Conservation (phyloP, 2,888 invertebrate genomes). For the Celastrina argiolus region DNA sequence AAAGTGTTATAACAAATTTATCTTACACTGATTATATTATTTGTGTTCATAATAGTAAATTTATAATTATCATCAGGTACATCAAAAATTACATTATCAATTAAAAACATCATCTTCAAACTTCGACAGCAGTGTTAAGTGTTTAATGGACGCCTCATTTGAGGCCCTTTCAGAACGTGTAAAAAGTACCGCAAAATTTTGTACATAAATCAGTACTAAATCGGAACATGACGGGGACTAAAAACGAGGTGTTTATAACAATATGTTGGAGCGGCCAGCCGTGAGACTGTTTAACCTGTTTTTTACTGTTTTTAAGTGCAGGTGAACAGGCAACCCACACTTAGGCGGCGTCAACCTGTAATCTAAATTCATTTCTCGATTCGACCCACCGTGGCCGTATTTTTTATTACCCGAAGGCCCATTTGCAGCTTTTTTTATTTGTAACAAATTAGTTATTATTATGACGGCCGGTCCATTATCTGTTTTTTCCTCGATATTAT, state of each 20-base stretch:
- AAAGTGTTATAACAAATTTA: no score
- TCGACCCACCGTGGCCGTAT: conserved; percentile 71
- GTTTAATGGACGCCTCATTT: background rate
- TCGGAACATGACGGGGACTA: background rate
- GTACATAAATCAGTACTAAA: background rate
- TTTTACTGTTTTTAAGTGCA: conserved; percentile 63
- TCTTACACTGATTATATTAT: no score
- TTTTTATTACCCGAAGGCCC: conserved; percentile 75
- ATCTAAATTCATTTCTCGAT: conserved; percentile 78
- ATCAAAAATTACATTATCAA: no score
- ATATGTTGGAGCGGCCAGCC: conserved; percentile 31
- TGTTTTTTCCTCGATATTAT: conserved; percentile 37
- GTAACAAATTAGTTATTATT: conserved; percentile 74
- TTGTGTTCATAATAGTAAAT: no score
- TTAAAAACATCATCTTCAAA: no score
- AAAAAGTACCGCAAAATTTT: background rate
- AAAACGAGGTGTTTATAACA: background rate
- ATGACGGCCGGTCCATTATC: conserved; percentile 65
- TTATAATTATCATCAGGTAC: no score
- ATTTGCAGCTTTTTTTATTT: conserved; percentile 74
- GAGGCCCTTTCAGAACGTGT: background rate
- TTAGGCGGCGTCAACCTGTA: conserved; percentile 77
- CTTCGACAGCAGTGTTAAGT: background rate
- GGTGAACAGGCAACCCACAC: conserved; percentile 72
- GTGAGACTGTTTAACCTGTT: conserved; percentile 46